phyloP scores from a whole-genome alignment of 1,140 invertebrate genomes.

The Drosophila setifemur region DNA sequence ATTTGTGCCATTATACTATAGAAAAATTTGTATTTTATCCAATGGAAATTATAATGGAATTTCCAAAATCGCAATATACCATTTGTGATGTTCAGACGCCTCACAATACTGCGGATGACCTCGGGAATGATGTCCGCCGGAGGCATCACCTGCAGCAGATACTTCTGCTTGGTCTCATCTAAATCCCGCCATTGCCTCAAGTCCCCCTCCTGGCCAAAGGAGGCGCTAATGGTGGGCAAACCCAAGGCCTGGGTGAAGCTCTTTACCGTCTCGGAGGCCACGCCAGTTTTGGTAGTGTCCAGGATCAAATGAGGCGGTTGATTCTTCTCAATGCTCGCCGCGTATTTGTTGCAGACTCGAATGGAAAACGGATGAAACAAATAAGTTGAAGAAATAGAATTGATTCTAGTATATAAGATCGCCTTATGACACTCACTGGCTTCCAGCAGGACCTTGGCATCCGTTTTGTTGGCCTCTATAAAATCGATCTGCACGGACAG shows the following conservation, averaged over 20 bases:
- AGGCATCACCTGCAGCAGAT: conserved; percentile 89
- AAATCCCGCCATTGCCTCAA: conserved; percentile 90
- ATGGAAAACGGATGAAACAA: no score
- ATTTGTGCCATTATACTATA: no score
- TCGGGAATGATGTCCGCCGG: conserved; percentile 92
- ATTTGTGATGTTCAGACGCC: conserved; percentile 92
- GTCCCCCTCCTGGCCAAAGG: conserved; percentile 92
- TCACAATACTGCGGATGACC: conserved; percentile 90
- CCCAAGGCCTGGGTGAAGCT: conserved; percentile 90
- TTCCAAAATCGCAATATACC: conserved; percentile 78
- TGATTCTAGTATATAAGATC: no score
- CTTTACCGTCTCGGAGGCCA: conserved; percentile 91
- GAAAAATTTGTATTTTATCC: no score
- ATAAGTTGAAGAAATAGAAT: no score
- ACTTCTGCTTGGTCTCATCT: conserved; percentile 86
- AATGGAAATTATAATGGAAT: no score
- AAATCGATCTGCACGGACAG: conserved; percentile 86
- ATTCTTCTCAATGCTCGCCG: conserved; percentile 85
- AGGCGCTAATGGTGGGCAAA: conserved; percentile 91
- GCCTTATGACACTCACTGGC: conserved; percentile 83
- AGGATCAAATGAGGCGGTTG: conserved; percentile 89
- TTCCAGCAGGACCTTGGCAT: conserved; percentile 87
- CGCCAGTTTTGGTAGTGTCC: conserved; percentile 90
- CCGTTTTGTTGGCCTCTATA: conserved; percentile 86
- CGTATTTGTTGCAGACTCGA: conserved; percentile 88